Evolutionary conservation across 2,113 vertebrate species (phyloP), one percentile per base, ranked within the genome.

Genomic region (Rhinolophus sinicus): DNA sequence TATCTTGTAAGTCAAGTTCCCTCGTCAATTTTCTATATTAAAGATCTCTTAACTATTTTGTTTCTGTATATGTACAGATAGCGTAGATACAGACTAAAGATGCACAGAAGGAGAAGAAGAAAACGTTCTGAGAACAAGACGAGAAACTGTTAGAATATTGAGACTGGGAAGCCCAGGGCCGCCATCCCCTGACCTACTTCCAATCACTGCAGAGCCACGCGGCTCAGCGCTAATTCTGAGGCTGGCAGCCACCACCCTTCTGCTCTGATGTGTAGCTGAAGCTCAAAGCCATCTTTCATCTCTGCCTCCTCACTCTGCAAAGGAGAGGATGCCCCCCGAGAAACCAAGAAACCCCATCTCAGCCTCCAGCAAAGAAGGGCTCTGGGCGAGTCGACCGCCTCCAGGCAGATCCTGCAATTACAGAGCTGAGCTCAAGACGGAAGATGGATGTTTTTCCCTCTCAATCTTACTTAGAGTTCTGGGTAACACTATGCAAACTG

Each of bases 211-310:
- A 3, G 58, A 94, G 75, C 44, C 35, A 26, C 35, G 95, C 70
- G 60, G 33, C 81, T 92, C 95, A 26, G 64, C 95, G 75, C 73
- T 60, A 54, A 94, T 89, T 88, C 60, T 0, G 65, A 75, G 87
- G 30, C 92, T 77, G 93, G 76, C 90, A 73, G 28, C 44, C 18
- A 19, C 64, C 69, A 40, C 75, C 65, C 83, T 93, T 82, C 52
- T 83, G 58, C 60, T 92, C 90, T 87, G 90, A 97, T 84, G 81
- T 90, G 90, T 54, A 80, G 94, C 75, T 60, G 33, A 83, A 75
- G 75, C 95, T 94, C 94, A 90, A 85, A 92, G 94, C 80, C 78
- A 84, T 33, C 88, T 98, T 97, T 97, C 84, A 81, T 96, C 90
- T 96, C 88, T 67, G 64, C 84, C 80, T 85, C 80, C 75, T 84